Percentiles rank a stretch among this genome's conserved stretches.
phyloP scores from a whole-genome alignment of 2,113 vertebrate species.

The Stigmatopora argus region DNA sequence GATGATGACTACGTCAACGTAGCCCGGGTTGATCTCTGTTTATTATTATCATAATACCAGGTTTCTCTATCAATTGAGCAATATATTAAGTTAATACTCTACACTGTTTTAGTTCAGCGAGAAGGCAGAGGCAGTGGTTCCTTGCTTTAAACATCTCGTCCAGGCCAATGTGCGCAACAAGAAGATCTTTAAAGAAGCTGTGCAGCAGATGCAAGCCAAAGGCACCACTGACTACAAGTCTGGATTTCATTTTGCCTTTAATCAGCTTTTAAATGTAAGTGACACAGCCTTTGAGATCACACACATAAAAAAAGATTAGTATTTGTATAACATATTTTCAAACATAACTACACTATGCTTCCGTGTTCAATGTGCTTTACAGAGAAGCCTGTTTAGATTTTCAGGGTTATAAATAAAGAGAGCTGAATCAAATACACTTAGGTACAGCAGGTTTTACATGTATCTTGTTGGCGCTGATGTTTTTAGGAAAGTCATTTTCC shows the following conservation, averaged over 20 bases:
- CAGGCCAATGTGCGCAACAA: conserved; percentile 98
- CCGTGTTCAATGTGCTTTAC: too few relatives aligned
- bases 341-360: too few relatives aligned
- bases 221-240: conserved; percentile 97
- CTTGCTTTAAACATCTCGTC: conserved; percentile 93
- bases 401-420: too few relatives aligned
- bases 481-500: too few relatives aligned
- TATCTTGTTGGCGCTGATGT: too few relatives aligned
- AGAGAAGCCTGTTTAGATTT: too few relatives aligned
- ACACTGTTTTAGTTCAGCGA: conserved; percentile 83
- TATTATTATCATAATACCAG: neutral
- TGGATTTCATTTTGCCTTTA: conserved; percentile 95
- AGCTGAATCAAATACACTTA: too few relatives aligned
- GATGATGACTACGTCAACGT: conserved; percentile 79
- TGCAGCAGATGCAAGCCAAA: conserved; percentile 94
- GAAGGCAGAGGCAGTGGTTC: conserved; percentile 88
- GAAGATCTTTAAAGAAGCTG: conserved; percentile 95
- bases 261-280: conserved; percentile 93
- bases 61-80: neutral
- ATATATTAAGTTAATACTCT: neutral
- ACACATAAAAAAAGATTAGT: neutral
- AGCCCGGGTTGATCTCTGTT: conserved; percentile 59
- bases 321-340: too few relatives aligned
- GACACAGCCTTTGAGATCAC: conserved; percentile 9
- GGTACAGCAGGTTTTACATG: too few relatives aligned